Evolutionary conservation across 2,797 vertebrate genomes (phyloP).

Genomic region (Orestias chungarensis): DNA sequence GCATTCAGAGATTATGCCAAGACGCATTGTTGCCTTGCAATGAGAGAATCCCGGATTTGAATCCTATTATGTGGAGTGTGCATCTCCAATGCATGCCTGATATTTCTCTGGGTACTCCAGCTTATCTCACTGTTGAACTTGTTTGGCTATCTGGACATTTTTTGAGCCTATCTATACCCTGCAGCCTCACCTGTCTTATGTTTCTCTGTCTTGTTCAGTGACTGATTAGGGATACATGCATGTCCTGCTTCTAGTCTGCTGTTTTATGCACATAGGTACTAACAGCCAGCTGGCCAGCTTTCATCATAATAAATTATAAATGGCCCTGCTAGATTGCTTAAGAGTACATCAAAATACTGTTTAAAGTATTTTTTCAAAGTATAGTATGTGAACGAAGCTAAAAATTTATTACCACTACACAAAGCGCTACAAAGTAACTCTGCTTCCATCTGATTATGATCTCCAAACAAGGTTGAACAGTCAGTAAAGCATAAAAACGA

Average conservation of each 20-base stretch:
- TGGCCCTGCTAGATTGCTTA: not conserved
- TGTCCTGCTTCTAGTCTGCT: not conserved
- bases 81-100: not conserved
- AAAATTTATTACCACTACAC: conserved; percentile 20
- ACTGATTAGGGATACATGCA: not conserved
- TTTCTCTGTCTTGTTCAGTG: not conserved
- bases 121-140: not conserved
- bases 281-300: not conserved
- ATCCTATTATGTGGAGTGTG: not conserved
- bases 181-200: not conserved
- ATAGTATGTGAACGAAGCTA: conserved; percentile 1
- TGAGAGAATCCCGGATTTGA: not conserved
- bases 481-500: conserved; percentile 16
- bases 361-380: conserved; percentile 7
- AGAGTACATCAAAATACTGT: not conserved
- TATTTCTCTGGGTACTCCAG: not conserved
- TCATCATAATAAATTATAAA: not conserved
- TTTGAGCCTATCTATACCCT: not conserved
- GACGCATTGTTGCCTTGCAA: not conserved
- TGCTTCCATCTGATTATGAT: conserved; percentile 17
- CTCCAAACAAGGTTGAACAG: conserved; percentile 27
- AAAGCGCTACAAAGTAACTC: conserved; percentile 31
- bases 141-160: too few species aligned
- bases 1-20: not conserved
- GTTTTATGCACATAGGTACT: not conserved